These are phyloP conservation scores for Sinhomidia bicolor DNA, from an alignment of 2,888 invertebrate species.

Conservation along the genomic window DNA sequence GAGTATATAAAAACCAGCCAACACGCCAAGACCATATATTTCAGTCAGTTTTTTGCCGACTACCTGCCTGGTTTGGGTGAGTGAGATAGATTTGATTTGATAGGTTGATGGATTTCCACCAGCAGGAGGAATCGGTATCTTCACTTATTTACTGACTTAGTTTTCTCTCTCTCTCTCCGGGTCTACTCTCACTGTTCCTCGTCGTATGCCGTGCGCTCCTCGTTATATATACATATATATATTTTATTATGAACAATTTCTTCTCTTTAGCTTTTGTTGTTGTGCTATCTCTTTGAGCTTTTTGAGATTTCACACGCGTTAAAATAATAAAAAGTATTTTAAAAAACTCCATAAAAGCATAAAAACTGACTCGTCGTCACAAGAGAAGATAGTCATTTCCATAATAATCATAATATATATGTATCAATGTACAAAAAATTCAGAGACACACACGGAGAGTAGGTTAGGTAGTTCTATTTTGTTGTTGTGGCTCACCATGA, in stretches of 20 bases:
- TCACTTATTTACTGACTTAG: slow-evolving; percentile 53
- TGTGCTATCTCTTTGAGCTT: slow-evolving; percentile 33
- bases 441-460: slow-evolving; percentile 8
- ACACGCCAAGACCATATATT: too few relatives aligned
- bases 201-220: too few relatives aligned
- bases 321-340: slow-evolving; percentile 48
- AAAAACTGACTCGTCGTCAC: slow-evolving; percentile 21
- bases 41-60: slow-evolving; percentile 1
- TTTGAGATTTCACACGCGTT: slow-evolving; percentile 72
- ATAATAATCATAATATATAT: slow-evolving; percentile 46
- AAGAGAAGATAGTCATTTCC: slow-evolving; percentile 19
- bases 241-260: background rate
- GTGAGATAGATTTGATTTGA: slow-evolving; percentile 68
- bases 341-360: slow-evolving; percentile 46
- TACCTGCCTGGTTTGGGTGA: slow-evolving; percentile 19
- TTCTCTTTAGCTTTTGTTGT: background rate
- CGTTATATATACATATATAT: too few relatives aligned
- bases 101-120: slow-evolving; percentile 71
- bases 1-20: too few relatives aligned
- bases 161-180: slow-evolving; percentile 7
- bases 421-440: slow-evolving; percentile 35
- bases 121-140: slow-evolving; percentile 68
- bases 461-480: slow-evolving; percentile 24
- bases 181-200: slow-evolving; percentile 1
- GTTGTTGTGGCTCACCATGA: slow-evolving; percentile 68